Evolutionary conservation across 2,113 vertebrate species (phyloP).

Genomic region (Lamprologus ornatipinnis): DNA sequence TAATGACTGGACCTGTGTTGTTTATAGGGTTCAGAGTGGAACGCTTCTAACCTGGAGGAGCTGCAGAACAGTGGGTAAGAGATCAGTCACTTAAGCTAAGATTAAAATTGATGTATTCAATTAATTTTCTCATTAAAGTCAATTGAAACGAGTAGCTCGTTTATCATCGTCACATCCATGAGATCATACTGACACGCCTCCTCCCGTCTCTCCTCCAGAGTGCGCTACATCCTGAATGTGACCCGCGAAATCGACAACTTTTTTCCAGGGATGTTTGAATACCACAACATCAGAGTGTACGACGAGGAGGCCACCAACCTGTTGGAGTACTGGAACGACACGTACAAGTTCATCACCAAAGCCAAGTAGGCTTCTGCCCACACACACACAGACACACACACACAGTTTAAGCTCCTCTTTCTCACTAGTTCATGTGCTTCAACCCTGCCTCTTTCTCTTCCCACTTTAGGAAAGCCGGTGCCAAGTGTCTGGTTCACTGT

Average conservation of each 20-base stretch:
- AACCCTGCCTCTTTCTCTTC: neutral
- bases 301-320: slow-evolving; percentile 97
- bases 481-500: slow-evolving; percentile 96
- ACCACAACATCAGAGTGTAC: slow-evolving; percentile 95
- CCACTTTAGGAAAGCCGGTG: slow-evolving; percentile 82
- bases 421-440: neutral
- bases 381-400: too few relatives aligned
- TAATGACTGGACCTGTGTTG: neutral
- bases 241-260: slow-evolving; percentile 98
- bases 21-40: slow-evolving; percentile 93
- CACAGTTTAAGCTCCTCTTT: neutral
- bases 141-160: neutral
- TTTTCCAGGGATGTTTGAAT: slow-evolving; percentile 93
- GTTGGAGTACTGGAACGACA: slow-evolving; percentile 97
- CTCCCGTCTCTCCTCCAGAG: slow-evolving; percentile 59
- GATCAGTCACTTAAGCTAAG: neutral
- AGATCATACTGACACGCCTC: neutral
- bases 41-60: slow-evolving; percentile 95
- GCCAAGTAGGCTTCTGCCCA: slow-evolving; percentile 77
- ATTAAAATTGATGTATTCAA: neutral
- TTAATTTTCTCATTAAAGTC: neutral
- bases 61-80: slow-evolving; percentile 95
- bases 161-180: neutral
- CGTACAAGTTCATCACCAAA: slow-evolving; percentile 98
- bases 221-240: slow-evolving; percentile 93